Evolutionary conservation across 2,888 invertebrate species (phyloP).

Genomic region (Abscondita cerata): DNA sequence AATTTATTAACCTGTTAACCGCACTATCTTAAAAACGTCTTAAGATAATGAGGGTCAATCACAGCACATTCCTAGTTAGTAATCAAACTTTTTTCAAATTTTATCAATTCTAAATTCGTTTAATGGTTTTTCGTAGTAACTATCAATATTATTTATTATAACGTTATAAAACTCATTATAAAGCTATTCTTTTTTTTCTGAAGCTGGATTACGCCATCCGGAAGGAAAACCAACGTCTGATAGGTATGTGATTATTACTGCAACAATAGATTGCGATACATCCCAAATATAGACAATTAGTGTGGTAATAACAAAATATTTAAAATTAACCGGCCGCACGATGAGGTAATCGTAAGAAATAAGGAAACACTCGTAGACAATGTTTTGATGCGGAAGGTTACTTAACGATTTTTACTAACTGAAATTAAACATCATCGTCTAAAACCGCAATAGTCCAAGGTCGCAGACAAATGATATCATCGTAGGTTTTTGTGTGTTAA

Average conservation of each 20-base stretch:
- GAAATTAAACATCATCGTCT: constrained; percentile 11
- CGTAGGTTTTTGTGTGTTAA: constrained; percentile 34
- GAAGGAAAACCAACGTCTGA: constrained; percentile 9
- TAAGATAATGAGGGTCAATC: too few relatives aligned
- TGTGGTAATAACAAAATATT: neutral
- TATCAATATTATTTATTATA: too few relatives aligned
- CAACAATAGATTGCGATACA: neutral
- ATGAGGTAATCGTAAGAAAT: neutral
- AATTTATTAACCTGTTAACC: too few relatives aligned
- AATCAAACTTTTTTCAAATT: too few relatives aligned
- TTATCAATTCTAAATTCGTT: too few relatives aligned
- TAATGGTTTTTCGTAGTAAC: too few relatives aligned
- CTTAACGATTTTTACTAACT: neutral
- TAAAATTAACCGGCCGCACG: neutral
- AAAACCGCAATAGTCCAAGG: constrained; percentile 35
- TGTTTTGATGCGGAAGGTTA: neutral
- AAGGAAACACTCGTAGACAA: neutral
- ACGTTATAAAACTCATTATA: too few relatives aligned
- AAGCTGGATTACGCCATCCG: neutral
- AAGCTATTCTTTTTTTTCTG: too few relatives aligned
- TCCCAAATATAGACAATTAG: constrained; percentile 1
- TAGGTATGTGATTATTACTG: neutral
- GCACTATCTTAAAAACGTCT: too few relatives aligned
- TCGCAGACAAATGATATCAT: constrained; percentile 37
- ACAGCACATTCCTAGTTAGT: too few relatives aligned